Percentiles rank a stretch among this genome's conserved stretches.
phyloP scores from a whole-genome alignment of 1,140 invertebrate genomes.

The Bombus balteatus region DNA sequence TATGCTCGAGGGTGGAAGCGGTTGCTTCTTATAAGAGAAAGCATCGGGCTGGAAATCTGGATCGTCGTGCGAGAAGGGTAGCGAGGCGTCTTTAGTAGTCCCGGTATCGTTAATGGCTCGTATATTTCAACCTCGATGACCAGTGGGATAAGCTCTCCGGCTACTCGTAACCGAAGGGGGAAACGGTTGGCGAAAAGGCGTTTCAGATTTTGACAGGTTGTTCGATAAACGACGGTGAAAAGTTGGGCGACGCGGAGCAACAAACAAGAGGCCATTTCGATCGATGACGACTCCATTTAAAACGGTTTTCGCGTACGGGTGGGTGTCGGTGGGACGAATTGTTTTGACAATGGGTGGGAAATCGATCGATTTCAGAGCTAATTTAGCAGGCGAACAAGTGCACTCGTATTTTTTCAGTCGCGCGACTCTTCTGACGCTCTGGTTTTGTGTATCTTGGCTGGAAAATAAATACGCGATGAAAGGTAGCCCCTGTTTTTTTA shows the following conservation, averaged over 20 bases:
- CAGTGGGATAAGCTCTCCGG: too few species aligned
- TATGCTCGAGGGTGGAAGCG: not conserved
- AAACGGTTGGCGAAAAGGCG: too few species aligned
- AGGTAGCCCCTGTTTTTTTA: not conserved
- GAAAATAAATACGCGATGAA: not conserved
- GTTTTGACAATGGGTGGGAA: not conserved
- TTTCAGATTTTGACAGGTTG: not conserved
- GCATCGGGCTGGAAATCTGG: not conserved
- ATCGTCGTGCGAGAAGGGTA: not conserved
- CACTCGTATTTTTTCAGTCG: not conserved
- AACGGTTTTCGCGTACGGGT: conserved; percentile 10
- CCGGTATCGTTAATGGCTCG: not conserved
- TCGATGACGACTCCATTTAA: conserved; percentile 1
- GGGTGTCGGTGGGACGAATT: not conserved
- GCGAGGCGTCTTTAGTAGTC: not conserved
- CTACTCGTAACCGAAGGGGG: too few species aligned
- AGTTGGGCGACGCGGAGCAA: not conserved
- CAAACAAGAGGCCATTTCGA: not conserved
- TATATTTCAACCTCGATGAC: not conserved
- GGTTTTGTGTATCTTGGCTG: not conserved
- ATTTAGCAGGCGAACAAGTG: not conserved
- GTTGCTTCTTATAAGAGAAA: not conserved
- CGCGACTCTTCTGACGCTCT: not conserved
- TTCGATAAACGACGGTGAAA: not conserved
- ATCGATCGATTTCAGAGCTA: not conserved